These are phyloP conservation scores for Nothobranchius kuhntae DNA, from an alignment of 2,113 vertebrate genomes.

Conservation along the genomic window DNA sequence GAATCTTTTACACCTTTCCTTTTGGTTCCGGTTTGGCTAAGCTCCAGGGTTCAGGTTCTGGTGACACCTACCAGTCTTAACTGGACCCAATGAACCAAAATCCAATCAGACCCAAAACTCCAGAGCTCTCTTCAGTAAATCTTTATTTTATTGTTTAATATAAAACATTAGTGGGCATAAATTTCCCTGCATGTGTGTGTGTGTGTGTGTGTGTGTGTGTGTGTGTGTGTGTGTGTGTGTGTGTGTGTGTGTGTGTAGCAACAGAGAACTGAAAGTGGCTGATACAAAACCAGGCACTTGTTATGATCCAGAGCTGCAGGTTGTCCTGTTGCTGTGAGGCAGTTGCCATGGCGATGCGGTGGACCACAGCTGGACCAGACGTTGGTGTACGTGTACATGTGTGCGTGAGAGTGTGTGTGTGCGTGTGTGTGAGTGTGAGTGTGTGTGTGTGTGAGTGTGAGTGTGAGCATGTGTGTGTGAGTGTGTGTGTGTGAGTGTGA, in stretches of 20 bases:
- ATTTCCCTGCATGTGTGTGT: background rate
- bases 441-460: constrained; percentile 38
- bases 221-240: background rate
- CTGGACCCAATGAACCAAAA: no score
- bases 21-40: no score
- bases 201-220: background rate
- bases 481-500: no score
- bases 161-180: background rate
- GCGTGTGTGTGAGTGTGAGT: constrained; percentile 1
- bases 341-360: constrained; percentile 34
- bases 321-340: constrained; percentile 41
- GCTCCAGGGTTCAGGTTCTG: no score
- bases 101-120: background rate
- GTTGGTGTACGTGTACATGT: constrained; percentile 13
- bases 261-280: constrained; percentile 37
- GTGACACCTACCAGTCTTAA: no score
- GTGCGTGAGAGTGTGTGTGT: constrained; percentile 14
- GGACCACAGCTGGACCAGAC: constrained; percentile 43
- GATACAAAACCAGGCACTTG: constrained; percentile 70
- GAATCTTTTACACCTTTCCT: no score
- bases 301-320: constrained; percentile 56
- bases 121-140: background rate
- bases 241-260: background rate
- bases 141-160: constrained; percentile 9
- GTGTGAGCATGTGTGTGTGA: background rate